phyloP scores from a whole-genome alignment of 1,140 invertebrate species.

The Andricus grossulariae region DNA sequence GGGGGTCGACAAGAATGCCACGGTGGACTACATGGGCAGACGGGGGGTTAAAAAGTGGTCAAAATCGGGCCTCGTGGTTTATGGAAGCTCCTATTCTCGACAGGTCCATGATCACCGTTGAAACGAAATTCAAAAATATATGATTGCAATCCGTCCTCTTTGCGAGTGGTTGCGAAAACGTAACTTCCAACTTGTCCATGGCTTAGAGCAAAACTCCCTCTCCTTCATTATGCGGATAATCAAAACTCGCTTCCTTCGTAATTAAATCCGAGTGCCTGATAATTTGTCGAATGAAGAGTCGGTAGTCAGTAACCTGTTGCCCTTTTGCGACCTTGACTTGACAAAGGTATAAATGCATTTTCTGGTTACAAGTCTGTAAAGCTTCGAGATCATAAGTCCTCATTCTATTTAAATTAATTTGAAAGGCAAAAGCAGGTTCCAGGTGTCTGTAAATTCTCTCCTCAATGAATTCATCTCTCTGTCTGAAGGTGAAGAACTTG shows the following conservation, averaged over 20 bases:
- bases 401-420: slow-evolving; percentile 97
- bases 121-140: slow-evolving; percentile 99
- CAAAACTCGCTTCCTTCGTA: slow-evolving; percentile 98
- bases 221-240: slow-evolving; percentile 98
- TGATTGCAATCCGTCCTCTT: slow-evolving; percentile 98
- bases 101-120: slow-evolving; percentile 98
- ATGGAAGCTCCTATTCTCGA: slow-evolving; percentile 96
- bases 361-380: slow-evolving; percentile 96
- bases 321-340: slow-evolving; percentile 96
- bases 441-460: slow-evolving; percentile 97
- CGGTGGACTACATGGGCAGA: too few relatives aligned
- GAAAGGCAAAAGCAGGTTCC: slow-evolving; percentile 98
- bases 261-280: slow-evolving; percentile 98
- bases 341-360: slow-evolving; percentile 98
- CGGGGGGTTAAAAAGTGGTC: too few relatives aligned
- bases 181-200: slow-evolving; percentile 98
- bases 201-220: slow-evolving; percentile 97
- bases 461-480: slow-evolving; percentile 94
- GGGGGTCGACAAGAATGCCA: too few relatives aligned
- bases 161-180: slow-evolving; percentile 94
- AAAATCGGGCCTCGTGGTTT: too few relatives aligned
- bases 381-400: slow-evolving; percentile 96
- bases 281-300: slow-evolving; percentile 98
- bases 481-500: slow-evolving; percentile 94
- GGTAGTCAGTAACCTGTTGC: slow-evolving; percentile 96